phyloP scores from a whole-genome alignment of 2,888 invertebrate species.

The Apotomis capreana region DNA sequence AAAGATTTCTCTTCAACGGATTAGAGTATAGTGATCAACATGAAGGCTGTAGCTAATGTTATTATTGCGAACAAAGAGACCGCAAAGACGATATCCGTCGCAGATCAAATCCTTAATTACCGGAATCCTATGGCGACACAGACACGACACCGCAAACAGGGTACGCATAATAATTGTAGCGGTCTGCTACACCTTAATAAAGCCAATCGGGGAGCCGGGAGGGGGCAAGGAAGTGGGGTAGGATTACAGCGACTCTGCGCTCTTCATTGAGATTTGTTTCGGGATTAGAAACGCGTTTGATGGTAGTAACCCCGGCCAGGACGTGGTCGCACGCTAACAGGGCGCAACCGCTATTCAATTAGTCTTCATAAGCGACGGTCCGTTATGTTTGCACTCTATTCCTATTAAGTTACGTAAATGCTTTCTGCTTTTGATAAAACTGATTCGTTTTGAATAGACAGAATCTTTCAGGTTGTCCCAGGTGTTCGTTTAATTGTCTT shows the following conservation, averaged over 20 bases:
- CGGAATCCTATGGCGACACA: slow-evolving; percentile 76
- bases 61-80: slow-evolving; percentile 50
- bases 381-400: slow-evolving; percentile 28
- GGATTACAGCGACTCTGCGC: slow-evolving; percentile 75
- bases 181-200: slow-evolving; percentile 84
- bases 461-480: no score
- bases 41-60: slow-evolving; percentile 28
- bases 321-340: slow-evolving; percentile 62
- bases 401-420: slow-evolving; percentile 19
- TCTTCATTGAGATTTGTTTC: slow-evolving; percentile 84
- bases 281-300: slow-evolving; percentile 80
- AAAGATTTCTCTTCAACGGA: slow-evolving; percentile 25
- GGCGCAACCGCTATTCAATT: slow-evolving; percentile 59
- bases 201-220: slow-evolving; percentile 76
- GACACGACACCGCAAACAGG: slow-evolving; percentile 81
- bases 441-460: slow-evolving; percentile 7
- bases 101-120: slow-evolving; percentile 81
- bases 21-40: slow-evolving; percentile 27
- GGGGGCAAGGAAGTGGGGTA: slow-evolving; percentile 55
- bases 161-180: slow-evolving; percentile 83
- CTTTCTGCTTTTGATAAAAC: slow-evolving; percentile 2
- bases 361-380: slow-evolving; percentile 55
- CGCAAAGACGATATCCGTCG: slow-evolving; percentile 67
- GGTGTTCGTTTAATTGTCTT: neutral
- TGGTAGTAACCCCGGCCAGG: slow-evolving; percentile 69